Conservation (phyloP, 2,888 invertebrate species). For the Coenonympha glycerion region DNA sequence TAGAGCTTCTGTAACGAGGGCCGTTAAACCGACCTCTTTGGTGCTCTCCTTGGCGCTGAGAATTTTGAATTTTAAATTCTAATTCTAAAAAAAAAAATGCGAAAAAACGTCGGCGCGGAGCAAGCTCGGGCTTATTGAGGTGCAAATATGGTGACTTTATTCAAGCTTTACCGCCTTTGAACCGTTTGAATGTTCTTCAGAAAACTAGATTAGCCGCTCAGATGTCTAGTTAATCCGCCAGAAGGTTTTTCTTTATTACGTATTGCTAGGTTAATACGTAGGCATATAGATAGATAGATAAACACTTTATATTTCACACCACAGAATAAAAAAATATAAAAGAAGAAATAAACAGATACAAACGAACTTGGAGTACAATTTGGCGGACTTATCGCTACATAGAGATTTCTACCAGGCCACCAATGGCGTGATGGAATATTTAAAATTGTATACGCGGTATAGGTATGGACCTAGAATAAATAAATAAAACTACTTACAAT, state of each 20-base stretch:
- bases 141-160: not conserved
- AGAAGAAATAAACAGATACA: too few species aligned
- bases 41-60: not conserved
- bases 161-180: not conserved
- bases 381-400: too few species aligned
- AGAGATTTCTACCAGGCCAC: too few species aligned
- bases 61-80: not conserved
- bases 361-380: too few species aligned
- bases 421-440: too few species aligned
- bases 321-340: too few species aligned
- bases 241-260: not conserved
- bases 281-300: too few species aligned
- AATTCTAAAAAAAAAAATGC: not conserved
- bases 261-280: not conserved
- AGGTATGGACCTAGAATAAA: too few species aligned
- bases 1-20: not conserved
- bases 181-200: not conserved
- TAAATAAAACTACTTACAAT: too few species aligned
- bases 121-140: not conserved
- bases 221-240: constrained; percentile 6
- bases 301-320: too few species aligned
- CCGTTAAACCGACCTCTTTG: not conserved
- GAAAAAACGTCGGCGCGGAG: not conserved
- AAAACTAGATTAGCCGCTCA: not conserved
- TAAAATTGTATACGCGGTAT: too few species aligned